Evolutionary conservation across 2,888 invertebrate species (phyloP).

Genomic region (Schizaphis graminum): DNA sequence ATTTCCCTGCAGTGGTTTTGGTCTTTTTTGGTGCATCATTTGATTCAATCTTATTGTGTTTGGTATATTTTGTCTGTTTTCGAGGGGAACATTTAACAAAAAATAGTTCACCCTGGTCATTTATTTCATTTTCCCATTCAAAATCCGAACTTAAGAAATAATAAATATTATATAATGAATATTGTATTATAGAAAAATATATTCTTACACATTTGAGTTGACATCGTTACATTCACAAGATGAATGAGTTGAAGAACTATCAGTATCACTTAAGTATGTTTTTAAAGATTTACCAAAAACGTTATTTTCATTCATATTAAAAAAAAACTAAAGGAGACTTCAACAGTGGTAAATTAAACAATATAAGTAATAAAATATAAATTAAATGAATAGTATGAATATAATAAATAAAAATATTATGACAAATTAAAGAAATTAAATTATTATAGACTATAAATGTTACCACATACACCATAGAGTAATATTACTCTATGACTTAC

Average conservation of each 20-base stretch:
- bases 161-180: background rate
- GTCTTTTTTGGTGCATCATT: conserved; percentile 35
- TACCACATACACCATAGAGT: too few relatives aligned
- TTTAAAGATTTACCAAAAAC: conserved; percentile 25
- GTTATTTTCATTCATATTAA: conserved; percentile 44
- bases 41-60: conserved; percentile 4
- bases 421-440: background rate
- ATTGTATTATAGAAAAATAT: background rate
- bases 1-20: conserved; percentile 51
- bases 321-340: conserved; percentile 9
- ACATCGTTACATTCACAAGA: conserved; percentile 57
- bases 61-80: conserved; percentile 4
- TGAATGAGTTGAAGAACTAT: conserved; percentile 22
- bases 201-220: conserved; percentile 46
- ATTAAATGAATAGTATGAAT: background rate
- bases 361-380: background rate
- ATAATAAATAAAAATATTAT: background rate
- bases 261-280: conserved; percentile 36
- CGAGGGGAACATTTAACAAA: conserved; percentile 70
- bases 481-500: too few relatives aligned
- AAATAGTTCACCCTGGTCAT: conserved; percentile 78
- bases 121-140: conserved; percentile 79
- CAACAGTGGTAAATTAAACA: background rate
- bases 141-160: conserved; percentile 75
- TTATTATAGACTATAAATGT: background rate